A percentile compares a stretch with the other conserved stretches of the same genome.
phyloP scores from a whole-genome alignment of 2,113 vertebrate species.

The Ardeotis arabs region DNA sequence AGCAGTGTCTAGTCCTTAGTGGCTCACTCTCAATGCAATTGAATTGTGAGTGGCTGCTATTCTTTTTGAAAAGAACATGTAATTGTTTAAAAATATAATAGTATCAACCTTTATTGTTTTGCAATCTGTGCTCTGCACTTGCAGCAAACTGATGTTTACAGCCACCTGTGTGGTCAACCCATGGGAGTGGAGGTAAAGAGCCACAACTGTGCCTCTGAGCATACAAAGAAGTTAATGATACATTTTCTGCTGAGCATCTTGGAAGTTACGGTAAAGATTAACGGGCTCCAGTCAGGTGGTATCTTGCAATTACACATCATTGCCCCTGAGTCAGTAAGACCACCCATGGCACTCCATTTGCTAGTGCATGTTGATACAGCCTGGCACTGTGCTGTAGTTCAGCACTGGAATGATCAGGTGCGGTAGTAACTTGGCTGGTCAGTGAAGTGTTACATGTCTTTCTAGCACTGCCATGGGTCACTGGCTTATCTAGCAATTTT shows the following conservation, averaged over 20 bases:
- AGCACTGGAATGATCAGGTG: not conserved
- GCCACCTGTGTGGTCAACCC: not conserved
- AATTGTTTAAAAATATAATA: not conserved
- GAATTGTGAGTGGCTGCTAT: not conserved
- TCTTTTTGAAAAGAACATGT: not conserved
- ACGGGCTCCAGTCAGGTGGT: not conserved
- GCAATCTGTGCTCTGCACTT: not conserved
- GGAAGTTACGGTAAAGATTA: not conserved
- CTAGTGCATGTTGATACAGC: rapidly evolving
- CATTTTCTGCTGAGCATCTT: not conserved
- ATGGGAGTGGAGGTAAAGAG: not conserved
- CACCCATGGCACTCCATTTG: not conserved
- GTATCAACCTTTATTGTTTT: not conserved
- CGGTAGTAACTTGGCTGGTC: not conserved
- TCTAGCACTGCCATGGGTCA: not conserved
- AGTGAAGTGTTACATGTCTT: not conserved
- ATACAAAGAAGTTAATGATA: not conserved
- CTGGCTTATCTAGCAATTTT: not conserved
- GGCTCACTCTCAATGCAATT: not conserved
- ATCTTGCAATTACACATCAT: not conserved
- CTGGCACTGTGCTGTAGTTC: rapidly evolving
- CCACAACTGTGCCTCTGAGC: not conserved
- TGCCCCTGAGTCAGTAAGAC: not conserved
- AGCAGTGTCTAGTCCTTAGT: not conserved
- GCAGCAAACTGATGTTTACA: not conserved